These are phyloP conservation scores for Phyllotreta cruciferae DNA, from an alignment of 2,888 invertebrate species.

Conservation along the genomic window DNA sequence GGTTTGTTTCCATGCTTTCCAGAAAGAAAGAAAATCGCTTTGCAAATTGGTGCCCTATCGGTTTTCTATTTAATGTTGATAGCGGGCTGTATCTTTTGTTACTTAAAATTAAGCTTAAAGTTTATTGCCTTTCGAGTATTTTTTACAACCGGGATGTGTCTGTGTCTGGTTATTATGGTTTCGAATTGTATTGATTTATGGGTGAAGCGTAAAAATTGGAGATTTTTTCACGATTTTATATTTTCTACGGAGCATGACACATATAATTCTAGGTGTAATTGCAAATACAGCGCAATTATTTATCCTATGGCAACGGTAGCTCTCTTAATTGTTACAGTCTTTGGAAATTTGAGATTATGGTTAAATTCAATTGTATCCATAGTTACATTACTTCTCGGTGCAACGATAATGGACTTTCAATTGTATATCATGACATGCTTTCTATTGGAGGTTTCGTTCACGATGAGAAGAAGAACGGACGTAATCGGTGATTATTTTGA, in stretches of 20 bases:
- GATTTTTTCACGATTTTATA: background rate
- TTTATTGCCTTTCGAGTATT: too few relatives aligned
- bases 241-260: background rate
- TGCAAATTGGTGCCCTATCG: too few relatives aligned
- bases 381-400: background rate
- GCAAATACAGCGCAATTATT: background rate
- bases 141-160: too few relatives aligned
- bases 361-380: background rate
- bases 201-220: background rate
- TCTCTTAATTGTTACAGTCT: background rate
- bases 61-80: too few relatives aligned
- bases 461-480: background rate
- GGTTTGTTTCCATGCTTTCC: background rate
- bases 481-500: background rate
- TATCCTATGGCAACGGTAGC: background rate
- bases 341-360: conserved; percentile 6
- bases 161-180: background rate
- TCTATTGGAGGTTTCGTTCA: conserved; percentile 7
- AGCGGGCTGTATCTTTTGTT: too few relatives aligned
- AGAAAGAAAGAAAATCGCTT: too few relatives aligned
- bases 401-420: background rate
- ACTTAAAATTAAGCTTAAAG: too few relatives aligned
- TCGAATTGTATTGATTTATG: background rate
- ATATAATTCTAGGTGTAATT: background rate
- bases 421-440: background rate